A percentile compares a stretch with the other conserved stretches of the same genome.
Conservation (phyloP, 2,888 invertebrate species). For the Trichopria drosophilae region DNA sequence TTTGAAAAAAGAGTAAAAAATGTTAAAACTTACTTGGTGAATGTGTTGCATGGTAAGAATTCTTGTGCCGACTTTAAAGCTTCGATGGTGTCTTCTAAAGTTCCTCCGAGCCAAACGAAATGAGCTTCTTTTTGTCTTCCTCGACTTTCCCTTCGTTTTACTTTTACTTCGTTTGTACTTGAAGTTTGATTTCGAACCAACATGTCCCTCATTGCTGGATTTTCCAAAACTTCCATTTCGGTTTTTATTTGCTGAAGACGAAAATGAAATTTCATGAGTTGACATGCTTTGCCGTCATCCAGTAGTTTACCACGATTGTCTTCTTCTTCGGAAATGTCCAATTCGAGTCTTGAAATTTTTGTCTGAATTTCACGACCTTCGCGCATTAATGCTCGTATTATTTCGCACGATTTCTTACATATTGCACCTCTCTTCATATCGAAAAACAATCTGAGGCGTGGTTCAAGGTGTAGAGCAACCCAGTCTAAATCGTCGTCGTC, state of each 20-base stretch:
- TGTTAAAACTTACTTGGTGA: slow-evolving; percentile 59
- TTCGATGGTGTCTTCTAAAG: slow-evolving; percentile 58
- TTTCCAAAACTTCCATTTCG: slow-evolving; percentile 65
- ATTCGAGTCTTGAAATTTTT: slow-evolving; percentile 59
- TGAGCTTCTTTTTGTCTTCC: slow-evolving; percentile 45
- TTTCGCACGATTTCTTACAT: slow-evolving; percentile 60
- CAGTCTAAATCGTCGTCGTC: slow-evolving; percentile 66
- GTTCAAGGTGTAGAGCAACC: slow-evolving; percentile 62
- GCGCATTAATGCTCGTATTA: slow-evolving; percentile 61
- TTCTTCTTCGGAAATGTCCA: slow-evolving; percentile 53
- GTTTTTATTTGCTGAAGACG: slow-evolving; percentile 63
- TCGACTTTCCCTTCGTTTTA: slow-evolving; percentile 42
- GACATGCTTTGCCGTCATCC: slow-evolving; percentile 56
- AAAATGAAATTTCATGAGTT: slow-evolving; percentile 63
- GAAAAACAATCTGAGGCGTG: slow-evolving; percentile 63
- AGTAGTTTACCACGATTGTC: slow-evolving; percentile 39
- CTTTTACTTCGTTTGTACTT: slow-evolving; percentile 31
- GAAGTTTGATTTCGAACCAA: slow-evolving; percentile 46
- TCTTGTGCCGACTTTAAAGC: slow-evolving; percentile 58
- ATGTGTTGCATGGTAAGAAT: slow-evolving; percentile 51
- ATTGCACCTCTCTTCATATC: slow-evolving; percentile 63
- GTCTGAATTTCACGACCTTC: slow-evolving; percentile 63
- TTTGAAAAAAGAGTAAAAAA: slow-evolving; percentile 36
- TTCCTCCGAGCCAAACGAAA: slow-evolving; percentile 59
- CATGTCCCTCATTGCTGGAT: slow-evolving; percentile 64